phyloP scores from a whole-genome alignment of 1,140 invertebrate genomes.

The Drosophila bocqueti region DNA sequence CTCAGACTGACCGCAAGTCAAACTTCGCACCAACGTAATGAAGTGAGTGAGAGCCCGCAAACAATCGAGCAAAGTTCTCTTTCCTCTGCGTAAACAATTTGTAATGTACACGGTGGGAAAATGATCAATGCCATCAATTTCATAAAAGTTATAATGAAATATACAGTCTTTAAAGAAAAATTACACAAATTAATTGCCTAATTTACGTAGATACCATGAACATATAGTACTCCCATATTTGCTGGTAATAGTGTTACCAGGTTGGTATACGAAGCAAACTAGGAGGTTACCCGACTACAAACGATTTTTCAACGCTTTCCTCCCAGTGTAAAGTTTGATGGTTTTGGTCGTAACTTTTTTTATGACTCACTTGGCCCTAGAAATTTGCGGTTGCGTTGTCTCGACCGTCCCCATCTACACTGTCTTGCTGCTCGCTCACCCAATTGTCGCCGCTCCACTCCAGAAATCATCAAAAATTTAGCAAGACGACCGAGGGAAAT shows the following conservation, averaged over 20 bases:
- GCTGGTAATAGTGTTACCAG: not conserved
- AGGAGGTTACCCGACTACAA: not conserved
- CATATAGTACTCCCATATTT: not conserved
- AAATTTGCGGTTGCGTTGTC: conserved; percentile 69
- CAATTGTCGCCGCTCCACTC: conserved; percentile 56
- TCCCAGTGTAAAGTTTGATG: conserved; percentile 47
- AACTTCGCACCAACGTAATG: conserved; percentile 50
- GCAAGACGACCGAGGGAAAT: conserved; percentile 32
- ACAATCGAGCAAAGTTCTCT: conserved; percentile 50
- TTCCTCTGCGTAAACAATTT: conserved; percentile 8
- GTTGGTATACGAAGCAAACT: not conserved
- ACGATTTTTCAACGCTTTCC: conserved; percentile 7
- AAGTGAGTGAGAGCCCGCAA: conserved; percentile 52
- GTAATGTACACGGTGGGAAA: not conserved
- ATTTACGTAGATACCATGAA: not conserved
- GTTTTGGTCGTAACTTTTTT: conserved; percentile 50
- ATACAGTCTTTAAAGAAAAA: not conserved
- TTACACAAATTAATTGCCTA: not conserved
- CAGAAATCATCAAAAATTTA: conserved; percentile 76
- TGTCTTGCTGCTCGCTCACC: conserved; percentile 15
- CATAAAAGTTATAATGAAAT: not conserved
- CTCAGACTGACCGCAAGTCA: conserved; percentile 54
- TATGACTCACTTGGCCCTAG: conserved; percentile 57
- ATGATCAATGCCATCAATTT: rapidly evolving
- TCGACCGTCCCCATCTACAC: conserved; percentile 7